Percentiles rank a stretch among this genome's conserved stretches.
phyloP scores from a whole-genome alignment of 2,797 vertebrate species.

The Enteromius fasciolatus region DNA sequence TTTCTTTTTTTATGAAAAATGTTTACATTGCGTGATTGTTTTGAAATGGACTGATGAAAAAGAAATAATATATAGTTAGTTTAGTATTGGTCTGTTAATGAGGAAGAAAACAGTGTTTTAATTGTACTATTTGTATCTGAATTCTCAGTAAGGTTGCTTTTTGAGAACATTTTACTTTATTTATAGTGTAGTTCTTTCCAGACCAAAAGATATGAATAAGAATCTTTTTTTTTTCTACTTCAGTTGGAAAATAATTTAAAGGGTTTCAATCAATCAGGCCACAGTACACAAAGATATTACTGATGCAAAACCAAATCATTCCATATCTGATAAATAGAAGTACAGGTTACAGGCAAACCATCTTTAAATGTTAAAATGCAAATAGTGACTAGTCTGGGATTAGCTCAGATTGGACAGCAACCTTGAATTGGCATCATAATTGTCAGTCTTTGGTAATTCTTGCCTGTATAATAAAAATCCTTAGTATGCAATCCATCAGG shows the following conservation, averaged over 20 bases:
- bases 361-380: neutral
- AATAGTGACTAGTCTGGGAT: neutral
- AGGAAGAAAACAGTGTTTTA: neutral
- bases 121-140: neutral
- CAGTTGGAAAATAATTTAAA: neutral
- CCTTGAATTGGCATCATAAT: neutral
- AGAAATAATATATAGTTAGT: neutral
- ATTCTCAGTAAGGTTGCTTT: neutral
- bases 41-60: neutral
- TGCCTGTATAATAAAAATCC: neutral
- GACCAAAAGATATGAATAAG: neutral
- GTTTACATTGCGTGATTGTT: neutral
- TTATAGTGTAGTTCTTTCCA: slow-evolving; percentile 3
- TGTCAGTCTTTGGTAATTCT: neutral
- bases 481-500: neutral
- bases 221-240: neutral
- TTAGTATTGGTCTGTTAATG: neutral
- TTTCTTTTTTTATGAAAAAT: neutral
- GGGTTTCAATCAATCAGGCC: neutral
- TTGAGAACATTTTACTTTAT: slow-evolving; percentile 11
- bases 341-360: neutral
- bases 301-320: slow-evolving; percentile 3
- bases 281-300: neutral
- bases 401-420: neutral
- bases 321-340: neutral